Base-by-base conservation (phyloP, 2,113 vertebrate genomes). In the Saccopteryx bilineata region DNA sequence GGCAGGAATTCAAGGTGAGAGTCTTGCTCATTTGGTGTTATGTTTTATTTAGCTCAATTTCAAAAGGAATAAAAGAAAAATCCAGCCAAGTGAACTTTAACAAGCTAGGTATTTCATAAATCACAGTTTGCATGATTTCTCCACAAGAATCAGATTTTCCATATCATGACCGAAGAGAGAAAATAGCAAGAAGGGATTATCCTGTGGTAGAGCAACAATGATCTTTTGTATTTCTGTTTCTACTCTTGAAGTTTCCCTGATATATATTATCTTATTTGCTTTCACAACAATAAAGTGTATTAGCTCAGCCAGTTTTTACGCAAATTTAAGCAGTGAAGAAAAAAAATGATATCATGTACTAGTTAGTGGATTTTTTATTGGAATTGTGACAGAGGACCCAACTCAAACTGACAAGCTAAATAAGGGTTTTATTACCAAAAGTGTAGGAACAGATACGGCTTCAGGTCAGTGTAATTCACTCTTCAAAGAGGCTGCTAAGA, bases 221-320 rank as follows among this genome's bases (percentile, higher is more conserved):
- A 54, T 88, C 48, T 52, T 96, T 81, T 68, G 8, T 23, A 56
- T 69, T 91, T 96, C 56, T 92, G 33, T 78, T 91, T 91, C 28
- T 87, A 71, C 56, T 87, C 82, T 96, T 91, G 56, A 93, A 90
- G 46, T 63, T 54, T 83, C 46, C 82, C 63, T 78, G 46, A 28
- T 50, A 54, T 10, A 26, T 15, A n/a, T 78, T 76, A 80, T 72
- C 76, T 79, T 56, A n/a, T 54, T 95, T 95, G 26, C 52, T 80
- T 71, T 94, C n/a, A 91, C 5, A 31, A 54, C 9, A 86, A 54
- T 31, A 78, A 14, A 56, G 58, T 83, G 5, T 75, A 83, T 80
- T 81, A 75, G 13, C n/a, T 88, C 33, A 85, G 39, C 28, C 56
- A 89, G 63, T 90, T 74, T 94, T 88, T 91, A 85, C 39, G 54